A percentile compares a stretch with the other conserved stretches of the same genome.
These are phyloP conservation scores for Pseudopipra pipra DNA, from an alignment of 2,113 vertebrate genomes.

Conservation along the genomic window DNA sequence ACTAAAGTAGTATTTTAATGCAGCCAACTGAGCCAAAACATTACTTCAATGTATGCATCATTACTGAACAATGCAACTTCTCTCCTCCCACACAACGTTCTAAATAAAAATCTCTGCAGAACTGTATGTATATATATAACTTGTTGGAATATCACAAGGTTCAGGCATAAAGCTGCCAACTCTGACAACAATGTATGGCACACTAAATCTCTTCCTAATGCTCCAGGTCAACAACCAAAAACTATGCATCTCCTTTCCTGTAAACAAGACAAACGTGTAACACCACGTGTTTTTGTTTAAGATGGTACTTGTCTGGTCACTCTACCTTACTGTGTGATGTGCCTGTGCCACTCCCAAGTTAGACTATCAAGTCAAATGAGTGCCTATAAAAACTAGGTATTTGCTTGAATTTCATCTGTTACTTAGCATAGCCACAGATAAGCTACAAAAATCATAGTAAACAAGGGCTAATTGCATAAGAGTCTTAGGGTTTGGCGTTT, in stretches of 20 bases:
- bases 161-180: background rate
- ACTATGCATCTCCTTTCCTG: background rate
- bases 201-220: background rate
- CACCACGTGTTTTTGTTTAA: background rate
- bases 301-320: background rate
- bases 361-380: background rate
- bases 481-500: background rate
- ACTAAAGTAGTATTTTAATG: background rate
- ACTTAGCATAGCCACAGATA: background rate
- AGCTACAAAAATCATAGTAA: background rate
- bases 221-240: background rate
- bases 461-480: background rate
- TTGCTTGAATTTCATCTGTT: background rate
- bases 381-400: background rate
- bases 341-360: background rate
- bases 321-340: background rate
- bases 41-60: background rate
- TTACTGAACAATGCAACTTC: background rate
- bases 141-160: background rate
- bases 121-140: background rate
- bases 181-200: background rate
- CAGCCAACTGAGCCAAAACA: background rate
- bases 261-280: background rate
- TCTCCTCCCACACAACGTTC: background rate
- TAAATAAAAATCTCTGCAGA: background rate